Percentiles rank a stretch among this genome's conserved stretches.
Conservation (phyloP, 2,888 invertebrate species). For the Dasypolia templi region DNA sequence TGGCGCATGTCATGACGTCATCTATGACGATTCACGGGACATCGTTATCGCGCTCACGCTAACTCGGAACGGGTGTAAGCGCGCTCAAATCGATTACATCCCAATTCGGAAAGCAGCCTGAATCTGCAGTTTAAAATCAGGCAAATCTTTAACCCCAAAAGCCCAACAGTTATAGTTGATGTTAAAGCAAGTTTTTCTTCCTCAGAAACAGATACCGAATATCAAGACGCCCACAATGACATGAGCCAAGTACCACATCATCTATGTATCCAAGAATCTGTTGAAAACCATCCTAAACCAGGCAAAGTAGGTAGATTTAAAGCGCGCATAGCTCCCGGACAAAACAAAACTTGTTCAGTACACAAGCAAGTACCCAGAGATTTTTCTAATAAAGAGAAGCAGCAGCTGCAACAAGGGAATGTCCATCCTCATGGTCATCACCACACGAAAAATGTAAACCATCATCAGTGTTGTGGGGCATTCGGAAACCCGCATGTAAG, state of each 20-base stretch:
- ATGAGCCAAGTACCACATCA: constrained; percentile 73
- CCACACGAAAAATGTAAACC: constrained; percentile 86
- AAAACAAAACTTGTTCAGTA: constrained; percentile 75
- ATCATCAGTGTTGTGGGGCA: constrained; percentile 88
- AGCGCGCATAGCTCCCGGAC: constrained; percentile 84
- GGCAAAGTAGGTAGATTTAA: constrained; percentile 85
- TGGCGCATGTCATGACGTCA: too few species aligned
- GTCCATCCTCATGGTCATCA: constrained; percentile 86
- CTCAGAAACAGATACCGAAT: constrained; percentile 86
- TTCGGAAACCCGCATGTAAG: constrained; percentile 88
- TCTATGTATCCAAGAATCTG: constrained; percentile 73
- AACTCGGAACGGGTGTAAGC: too few species aligned
- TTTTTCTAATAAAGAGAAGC: constrained; percentile 75
- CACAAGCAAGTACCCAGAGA: constrained; percentile 78
- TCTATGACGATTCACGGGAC: too few species aligned
- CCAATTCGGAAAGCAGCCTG: too few species aligned
- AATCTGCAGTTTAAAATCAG: neutral
- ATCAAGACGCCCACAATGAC: constrained; percentile 81
- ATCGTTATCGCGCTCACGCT: too few species aligned
- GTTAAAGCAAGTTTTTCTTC: constrained; percentile 12
- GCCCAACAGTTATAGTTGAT: neutral
- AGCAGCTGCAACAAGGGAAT: constrained; percentile 68
- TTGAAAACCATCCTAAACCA: constrained; percentile 76
- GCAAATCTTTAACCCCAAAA: neutral
- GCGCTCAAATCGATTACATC: too few species aligned